Base-by-base conservation (phyloP, 2,113 vertebrate genomes). In the Carassius auratus region DNA sequence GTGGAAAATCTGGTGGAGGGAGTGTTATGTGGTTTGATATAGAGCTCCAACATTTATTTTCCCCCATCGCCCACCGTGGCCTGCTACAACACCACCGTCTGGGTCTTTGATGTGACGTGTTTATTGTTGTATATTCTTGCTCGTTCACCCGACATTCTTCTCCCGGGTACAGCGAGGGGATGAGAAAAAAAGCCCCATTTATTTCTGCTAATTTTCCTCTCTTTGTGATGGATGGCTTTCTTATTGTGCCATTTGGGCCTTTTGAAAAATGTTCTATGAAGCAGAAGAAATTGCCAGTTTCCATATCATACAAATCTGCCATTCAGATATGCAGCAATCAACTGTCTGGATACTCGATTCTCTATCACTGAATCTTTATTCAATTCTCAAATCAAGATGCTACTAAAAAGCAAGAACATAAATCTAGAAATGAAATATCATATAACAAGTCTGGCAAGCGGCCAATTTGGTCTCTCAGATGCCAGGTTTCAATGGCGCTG, bases 221-320 rank as follows among this genome's bases (percentile, higher is more conserved):
- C 91, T 92, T 93, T 93, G 91, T 94, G 93, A 95, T 94, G 92
- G 93, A 95, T 94, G 93, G 92, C 90, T 95, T 93, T 94, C 93
- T 93, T 92, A 94, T 93, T 94, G 93, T 94, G 90, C 91, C 92
- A 91, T 92, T 93, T 93, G 92, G 81, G 89, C 91, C 91, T 93
- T 2, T 93, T 94, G 91, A 94, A 91, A 93, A 94, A 93, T 92
- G 91, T 92, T 95, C 92, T 79, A 77, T 88, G 90, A 88, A 93
- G 93, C 92, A 92, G 90, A 94, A 93, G 91, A 93, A 94, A 94
- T 92, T 86, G 89, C 89, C 85, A 88, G 90, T 87, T 92, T 93
- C 90, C 88, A 91, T 91, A 93, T 94, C 90, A 89, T 90, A 91
- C 90, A 90, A 84, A 88, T 79, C 82, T 68, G 74, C 62, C 55